Evolutionary conservation across 2,113 vertebrate genomes (phyloP).

Genomic region (Amblyopsis rosae): DNA sequence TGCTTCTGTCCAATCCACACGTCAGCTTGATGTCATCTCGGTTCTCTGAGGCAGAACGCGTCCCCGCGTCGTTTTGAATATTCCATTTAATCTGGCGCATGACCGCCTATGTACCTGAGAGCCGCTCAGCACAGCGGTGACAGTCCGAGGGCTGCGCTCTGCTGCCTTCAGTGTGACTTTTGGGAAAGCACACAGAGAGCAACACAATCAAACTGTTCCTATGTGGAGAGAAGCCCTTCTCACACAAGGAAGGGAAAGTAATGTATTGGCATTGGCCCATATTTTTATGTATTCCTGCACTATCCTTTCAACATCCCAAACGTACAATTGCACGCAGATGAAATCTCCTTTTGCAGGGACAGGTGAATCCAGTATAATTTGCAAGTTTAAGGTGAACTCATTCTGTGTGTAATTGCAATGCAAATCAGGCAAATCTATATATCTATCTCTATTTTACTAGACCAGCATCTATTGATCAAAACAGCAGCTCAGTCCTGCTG

Average conservation of each 20-base stretch:
- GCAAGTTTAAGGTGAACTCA: too few species aligned
- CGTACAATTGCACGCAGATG: too few species aligned
- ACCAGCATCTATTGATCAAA: too few species aligned
- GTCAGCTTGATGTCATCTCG: neutral
- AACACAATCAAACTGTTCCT: constrained; percentile 19
- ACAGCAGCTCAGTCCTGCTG: too few species aligned
- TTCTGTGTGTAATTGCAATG: too few species aligned
- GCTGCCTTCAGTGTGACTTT: constrained; percentile 1
- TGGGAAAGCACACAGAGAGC: constrained; percentile 26
- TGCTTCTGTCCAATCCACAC: neutral
- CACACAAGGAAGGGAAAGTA: constrained; percentile 15
- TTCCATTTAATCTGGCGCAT: constrained; percentile 4
- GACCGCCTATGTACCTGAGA: constrained; percentile 8
- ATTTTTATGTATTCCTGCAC: constrained; percentile 27
- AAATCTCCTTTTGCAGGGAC: too few species aligned
- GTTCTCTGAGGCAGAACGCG: neutral
- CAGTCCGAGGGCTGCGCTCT: neutral
- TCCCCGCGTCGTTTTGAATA: constrained; percentile 4
- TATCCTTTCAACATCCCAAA: neutral
- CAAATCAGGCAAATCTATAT: too few species aligned
- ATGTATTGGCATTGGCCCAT: constrained; percentile 10
- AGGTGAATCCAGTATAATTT: too few species aligned
- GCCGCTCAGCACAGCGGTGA: constrained; percentile 24
- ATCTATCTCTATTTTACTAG: too few species aligned
- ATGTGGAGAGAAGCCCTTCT: constrained; percentile 34